These are phyloP conservation scores for Percopsis transmontana DNA, from an alignment of 2,113 vertebrate genomes.

Conservation along the genomic window DNA sequence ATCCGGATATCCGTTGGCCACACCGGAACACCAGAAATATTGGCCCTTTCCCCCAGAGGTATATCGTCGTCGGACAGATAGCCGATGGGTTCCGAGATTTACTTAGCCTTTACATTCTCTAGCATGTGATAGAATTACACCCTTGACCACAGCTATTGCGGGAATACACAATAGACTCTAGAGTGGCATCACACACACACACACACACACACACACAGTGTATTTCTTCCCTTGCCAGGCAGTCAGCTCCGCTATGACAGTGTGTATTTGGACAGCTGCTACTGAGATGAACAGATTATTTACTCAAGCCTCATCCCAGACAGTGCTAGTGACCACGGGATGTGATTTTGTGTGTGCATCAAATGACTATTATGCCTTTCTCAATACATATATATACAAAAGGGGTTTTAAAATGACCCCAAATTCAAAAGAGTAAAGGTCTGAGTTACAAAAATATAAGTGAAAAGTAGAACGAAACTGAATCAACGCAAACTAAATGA, in stretches of 20 bases:
- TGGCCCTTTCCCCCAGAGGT: too few species aligned
- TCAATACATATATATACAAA: background rate
- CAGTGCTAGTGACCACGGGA: constrained; percentile 33
- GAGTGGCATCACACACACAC: background rate
- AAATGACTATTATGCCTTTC: background rate
- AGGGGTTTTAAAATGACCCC: too few species aligned
- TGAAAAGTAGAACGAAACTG: too few species aligned
- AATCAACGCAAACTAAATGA: too few species aligned
- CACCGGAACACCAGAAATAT: too few species aligned
- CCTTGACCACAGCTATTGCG: background rate
- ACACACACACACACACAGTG: background rate
- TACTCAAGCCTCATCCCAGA: constrained; percentile 59
- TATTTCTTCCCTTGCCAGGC: background rate
- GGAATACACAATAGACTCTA: background rate
- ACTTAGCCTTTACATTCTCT: too few species aligned
- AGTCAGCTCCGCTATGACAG: constrained; percentile 42
- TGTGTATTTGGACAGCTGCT: constrained; percentile 70
- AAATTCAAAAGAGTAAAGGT: too few species aligned
- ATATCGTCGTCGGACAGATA: too few species aligned
- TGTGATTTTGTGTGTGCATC: background rate
- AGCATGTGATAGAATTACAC: too few species aligned
- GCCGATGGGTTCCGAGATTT: too few species aligned
- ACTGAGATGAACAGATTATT: constrained; percentile 62
- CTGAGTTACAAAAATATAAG: too few species aligned
- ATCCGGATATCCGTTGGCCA: too few species aligned